Evolutionary conservation across 2,888 invertebrate species (phyloP).

Genomic region (Bhutanitis thaidina): DNA sequence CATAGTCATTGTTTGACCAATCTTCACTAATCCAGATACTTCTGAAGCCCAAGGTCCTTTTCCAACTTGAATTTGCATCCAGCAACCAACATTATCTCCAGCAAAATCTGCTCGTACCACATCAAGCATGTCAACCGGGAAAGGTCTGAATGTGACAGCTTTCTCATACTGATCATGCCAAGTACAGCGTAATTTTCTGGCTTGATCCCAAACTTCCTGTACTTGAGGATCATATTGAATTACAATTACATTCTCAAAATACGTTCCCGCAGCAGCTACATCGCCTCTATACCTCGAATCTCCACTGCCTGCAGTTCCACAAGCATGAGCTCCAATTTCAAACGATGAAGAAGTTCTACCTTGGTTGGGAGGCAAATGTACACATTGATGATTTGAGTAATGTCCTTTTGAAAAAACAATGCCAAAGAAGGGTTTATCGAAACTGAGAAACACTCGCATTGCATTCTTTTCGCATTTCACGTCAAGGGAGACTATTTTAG

Average conservation of each 20-base stretch:
- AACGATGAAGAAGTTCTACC: conserved; percentile 93
- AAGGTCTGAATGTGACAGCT: conserved; percentile 95
- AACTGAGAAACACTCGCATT: conserved; percentile 96
- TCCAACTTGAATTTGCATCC: conserved; percentile 98
- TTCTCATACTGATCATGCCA: conserved; percentile 98
- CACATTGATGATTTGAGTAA: conserved; percentile 95
- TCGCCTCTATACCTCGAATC: conserved; percentile 95
- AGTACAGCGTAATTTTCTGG: conserved; percentile 93
- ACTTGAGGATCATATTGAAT: conserved; percentile 96
- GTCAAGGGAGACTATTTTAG: conserved; percentile 94
- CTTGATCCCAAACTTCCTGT: conserved; percentile 97
- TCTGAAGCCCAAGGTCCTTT: conserved; percentile 98
- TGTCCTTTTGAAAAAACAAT: conserved; percentile 97
- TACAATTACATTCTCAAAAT: conserved; percentile 96
- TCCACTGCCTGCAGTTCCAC: conserved; percentile 95
- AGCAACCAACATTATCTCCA: conserved; percentile 96
- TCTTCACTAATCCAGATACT: conserved; percentile 95
- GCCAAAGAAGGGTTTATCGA: conserved; percentile 97
- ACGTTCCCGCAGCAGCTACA: conserved; percentile 93
- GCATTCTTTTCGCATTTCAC: conserved; percentile 96
- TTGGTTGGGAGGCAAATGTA: conserved; percentile 92
- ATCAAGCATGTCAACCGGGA: conserved; percentile 97
- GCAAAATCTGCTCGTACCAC: conserved; percentile 97
- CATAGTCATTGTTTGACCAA: conserved; percentile 98
- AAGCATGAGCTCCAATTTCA: conserved; percentile 94